Conservation (phyloP, 2,888 invertebrate species). For the Protophormia terraenovae region DNA sequence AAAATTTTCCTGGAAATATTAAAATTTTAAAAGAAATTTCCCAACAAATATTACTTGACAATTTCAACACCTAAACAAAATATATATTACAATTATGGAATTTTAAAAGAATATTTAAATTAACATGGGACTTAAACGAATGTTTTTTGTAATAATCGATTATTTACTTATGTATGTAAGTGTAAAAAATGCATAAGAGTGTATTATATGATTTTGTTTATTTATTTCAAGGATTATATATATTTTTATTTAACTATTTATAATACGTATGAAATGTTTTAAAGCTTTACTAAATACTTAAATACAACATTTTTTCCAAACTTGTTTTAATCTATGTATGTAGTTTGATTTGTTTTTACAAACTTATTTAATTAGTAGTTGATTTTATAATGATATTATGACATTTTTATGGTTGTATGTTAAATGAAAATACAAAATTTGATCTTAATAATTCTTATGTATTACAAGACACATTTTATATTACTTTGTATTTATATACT, state of each 20-base stretch:
- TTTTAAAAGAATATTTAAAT: no score
- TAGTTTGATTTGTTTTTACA: conserved; percentile 49
- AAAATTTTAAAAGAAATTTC: no score
- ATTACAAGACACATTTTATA: conserved; percentile 66
- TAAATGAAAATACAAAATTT: conserved; percentile 44
- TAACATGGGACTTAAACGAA: no score
- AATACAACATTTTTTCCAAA: conserved; percentile 18
- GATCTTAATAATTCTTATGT: conserved; percentile 48
- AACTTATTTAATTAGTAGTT: background rate
- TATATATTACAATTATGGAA: no score
- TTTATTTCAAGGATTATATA: background rate
- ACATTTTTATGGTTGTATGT: conserved; percentile 2
- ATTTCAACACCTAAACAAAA: no score
- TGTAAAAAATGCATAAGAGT: background rate
- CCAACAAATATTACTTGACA: no score
- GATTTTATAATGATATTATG: background rate
- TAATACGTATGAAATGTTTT: conserved; percentile 16
- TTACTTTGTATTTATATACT: conserved; percentile 49
- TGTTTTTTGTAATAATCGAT: no score
- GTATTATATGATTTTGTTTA: background rate
- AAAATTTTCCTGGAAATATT: no score
- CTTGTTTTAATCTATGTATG: conserved; percentile 68
- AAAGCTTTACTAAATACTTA: conserved; percentile 48
- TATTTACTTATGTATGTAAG: background rate
- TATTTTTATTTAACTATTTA: background rate